Percentiles rank a stretch among this genome's conserved stretches.
phyloP scores from a whole-genome alignment of 2,888 invertebrate species.

The Peribatodes rhomboidaria region DNA sequence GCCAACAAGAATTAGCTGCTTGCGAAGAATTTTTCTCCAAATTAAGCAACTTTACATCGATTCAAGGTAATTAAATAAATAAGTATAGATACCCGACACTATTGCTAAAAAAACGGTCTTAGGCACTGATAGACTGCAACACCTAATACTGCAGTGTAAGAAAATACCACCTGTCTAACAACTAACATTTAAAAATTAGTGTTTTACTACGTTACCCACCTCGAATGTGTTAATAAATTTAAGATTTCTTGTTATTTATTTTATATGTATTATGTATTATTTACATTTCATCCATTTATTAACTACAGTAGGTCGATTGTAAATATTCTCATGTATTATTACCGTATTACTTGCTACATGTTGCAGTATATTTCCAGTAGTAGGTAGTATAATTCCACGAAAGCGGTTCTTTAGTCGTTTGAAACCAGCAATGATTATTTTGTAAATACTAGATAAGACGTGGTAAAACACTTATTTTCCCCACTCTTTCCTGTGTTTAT shows the following conservation, averaged over 20 bases:
- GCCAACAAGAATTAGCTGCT: background rate
- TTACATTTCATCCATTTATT: too few relatives aligned
- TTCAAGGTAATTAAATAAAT: background rate
- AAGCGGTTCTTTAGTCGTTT: background rate
- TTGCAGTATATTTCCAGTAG: too few relatives aligned
- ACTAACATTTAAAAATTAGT: background rate
- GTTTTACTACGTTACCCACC: background rate
- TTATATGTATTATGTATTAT: too few relatives aligned
- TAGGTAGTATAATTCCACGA: background rate
- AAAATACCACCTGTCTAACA: background rate
- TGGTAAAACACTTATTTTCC: background rate
- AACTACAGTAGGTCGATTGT: too few relatives aligned
- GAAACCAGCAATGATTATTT: background rate
- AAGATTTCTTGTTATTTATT: too few relatives aligned
- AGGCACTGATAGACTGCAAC: conserved; percentile 59
- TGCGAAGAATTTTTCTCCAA: background rate
- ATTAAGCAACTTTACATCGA: background rate
- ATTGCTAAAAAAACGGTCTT: conserved; percentile 46
- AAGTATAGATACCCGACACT: background rate
- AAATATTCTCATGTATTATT: too few relatives aligned
- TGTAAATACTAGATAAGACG: background rate
- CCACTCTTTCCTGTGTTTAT: conserved; percentile 2
- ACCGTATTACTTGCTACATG: too few relatives aligned
- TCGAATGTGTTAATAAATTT: too few relatives aligned
- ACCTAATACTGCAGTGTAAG: conserved; percentile 3